Conservation (phyloP, 37 sponge, comb jelly and placozoan species). For the Bolinopsis microptera region DNA sequence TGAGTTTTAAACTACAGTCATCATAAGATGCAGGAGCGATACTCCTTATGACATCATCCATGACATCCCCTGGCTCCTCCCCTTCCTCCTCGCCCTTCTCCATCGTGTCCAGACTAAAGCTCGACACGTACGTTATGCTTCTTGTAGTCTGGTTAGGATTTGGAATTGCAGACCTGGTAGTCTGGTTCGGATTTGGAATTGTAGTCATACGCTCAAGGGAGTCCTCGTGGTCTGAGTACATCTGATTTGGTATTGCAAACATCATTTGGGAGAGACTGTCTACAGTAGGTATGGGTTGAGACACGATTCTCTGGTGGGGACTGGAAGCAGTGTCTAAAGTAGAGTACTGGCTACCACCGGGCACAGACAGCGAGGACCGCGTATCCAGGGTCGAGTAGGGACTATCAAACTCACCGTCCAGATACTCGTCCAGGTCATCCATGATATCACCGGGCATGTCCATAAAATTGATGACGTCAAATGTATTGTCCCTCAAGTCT, state of each 20-base stretch:
- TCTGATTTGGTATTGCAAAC: neutral
- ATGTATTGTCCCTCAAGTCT: neutral
- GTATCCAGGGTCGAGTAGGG: neutral
- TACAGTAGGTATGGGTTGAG: neutral
- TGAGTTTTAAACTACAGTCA: neutral
- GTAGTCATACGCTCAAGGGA: neutral
- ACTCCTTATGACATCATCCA: neutral
- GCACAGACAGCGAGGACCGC: neutral
- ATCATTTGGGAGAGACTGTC: neutral
- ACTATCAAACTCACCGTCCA: neutral
- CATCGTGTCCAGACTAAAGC: neutral
- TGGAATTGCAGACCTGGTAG: neutral
- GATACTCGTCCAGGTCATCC: neutral
- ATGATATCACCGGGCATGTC: neutral
- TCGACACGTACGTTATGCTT: neutral
- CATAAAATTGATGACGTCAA: neutral
- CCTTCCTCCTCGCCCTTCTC: neutral
- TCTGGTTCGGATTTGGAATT: neutral
- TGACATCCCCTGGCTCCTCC: neutral
- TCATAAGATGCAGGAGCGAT: neutral
- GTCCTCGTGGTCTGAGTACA: neutral
- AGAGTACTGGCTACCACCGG: neutral
- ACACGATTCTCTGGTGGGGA: neutral
- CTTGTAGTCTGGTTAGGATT: neutral
- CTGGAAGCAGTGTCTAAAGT: neutral